Conservation (phyloP, 1,140 invertebrate species). For the Carposina sasakii region DNA sequence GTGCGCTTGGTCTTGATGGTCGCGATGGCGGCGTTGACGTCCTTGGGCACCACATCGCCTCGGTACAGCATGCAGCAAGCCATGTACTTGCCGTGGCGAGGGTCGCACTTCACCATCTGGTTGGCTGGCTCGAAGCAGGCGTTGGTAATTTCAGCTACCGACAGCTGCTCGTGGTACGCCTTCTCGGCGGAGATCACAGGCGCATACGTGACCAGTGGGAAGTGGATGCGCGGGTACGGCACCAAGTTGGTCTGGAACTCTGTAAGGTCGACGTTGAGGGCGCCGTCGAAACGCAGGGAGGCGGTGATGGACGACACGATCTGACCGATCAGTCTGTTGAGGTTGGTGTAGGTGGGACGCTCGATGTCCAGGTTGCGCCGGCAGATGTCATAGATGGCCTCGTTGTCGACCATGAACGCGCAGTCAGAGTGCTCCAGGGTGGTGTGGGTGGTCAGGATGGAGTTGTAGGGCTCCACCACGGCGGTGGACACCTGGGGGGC, state of each 20-base stretch:
- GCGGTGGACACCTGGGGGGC: conserved; percentile 91
- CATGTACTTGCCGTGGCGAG: conserved; percentile 93
- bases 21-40: conserved; percentile 88
- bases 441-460: conserved; percentile 87
- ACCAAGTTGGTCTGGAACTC: conserved; percentile 94
- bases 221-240: conserved; percentile 88
- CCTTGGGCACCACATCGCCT: conserved; percentile 85
- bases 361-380: conserved; percentile 90
- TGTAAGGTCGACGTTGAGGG: conserved; percentile 90
- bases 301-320: conserved; percentile 92
- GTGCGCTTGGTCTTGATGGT: conserved; percentile 88
- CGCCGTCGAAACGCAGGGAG: conserved; percentile 91
- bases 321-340: conserved; percentile 87
- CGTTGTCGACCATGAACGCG: conserved; percentile 90
- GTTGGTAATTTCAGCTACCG: conserved; percentile 90
- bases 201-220: conserved; percentile 88
- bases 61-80: conserved; percentile 88
- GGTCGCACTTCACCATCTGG: conserved; percentile 96
- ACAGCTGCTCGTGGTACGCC: conserved; percentile 88
- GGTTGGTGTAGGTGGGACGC: conserved; percentile 85
- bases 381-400: conserved; percentile 93
- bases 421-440: conserved; percentile 91
- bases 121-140: conserved; percentile 92
- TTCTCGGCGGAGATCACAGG: conserved; percentile 90
- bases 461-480: conserved; percentile 94